Evolutionary conservation across 2,888 invertebrate species (phyloP).

Genomic region (Philereme transversata): DNA sequence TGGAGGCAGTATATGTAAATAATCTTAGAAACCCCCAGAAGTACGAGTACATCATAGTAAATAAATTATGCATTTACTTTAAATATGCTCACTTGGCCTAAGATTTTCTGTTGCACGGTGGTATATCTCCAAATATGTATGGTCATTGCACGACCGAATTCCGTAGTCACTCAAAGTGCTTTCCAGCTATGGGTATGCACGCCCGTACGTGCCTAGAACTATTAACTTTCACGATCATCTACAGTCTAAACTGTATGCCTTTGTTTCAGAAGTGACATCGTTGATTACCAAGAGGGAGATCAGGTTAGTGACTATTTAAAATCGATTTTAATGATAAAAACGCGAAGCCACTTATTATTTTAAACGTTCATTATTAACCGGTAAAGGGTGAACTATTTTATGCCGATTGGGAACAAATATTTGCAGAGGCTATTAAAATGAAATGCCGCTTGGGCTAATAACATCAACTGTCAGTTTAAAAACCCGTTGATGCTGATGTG

Average conservation of each 20-base stretch:
- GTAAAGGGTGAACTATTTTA: conserved; percentile 40
- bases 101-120: conserved; percentile 10
- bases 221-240: conserved; percentile 42
- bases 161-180: conserved; percentile 40
- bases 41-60: no score
- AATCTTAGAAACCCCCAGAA: no score
- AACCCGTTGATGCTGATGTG: conserved; percentile 46
- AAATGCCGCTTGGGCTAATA: conserved; percentile 53
- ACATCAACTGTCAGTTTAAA: conserved; percentile 58
- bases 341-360: conserved; percentile 7
- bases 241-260: conserved; percentile 18
- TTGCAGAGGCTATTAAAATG: conserved; percentile 58
- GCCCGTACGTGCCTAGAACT: conserved; percentile 39
- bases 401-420: conserved; percentile 51
- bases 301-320: conserved; percentile 59
- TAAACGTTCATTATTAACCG: conserved; percentile 35
- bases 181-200: conserved; percentile 44
- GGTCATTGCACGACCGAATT: conserved; percentile 39
- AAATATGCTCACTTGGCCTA: background rate
- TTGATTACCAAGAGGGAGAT: conserved; percentile 71
- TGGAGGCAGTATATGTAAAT: no score
- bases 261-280: conserved; percentile 73
- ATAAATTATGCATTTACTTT: no score
- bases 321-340: background rate
- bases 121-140: conserved; percentile 24